Conservation (phyloP, 2,888 invertebrate genomes). For the Calliopum simillimum region DNA sequence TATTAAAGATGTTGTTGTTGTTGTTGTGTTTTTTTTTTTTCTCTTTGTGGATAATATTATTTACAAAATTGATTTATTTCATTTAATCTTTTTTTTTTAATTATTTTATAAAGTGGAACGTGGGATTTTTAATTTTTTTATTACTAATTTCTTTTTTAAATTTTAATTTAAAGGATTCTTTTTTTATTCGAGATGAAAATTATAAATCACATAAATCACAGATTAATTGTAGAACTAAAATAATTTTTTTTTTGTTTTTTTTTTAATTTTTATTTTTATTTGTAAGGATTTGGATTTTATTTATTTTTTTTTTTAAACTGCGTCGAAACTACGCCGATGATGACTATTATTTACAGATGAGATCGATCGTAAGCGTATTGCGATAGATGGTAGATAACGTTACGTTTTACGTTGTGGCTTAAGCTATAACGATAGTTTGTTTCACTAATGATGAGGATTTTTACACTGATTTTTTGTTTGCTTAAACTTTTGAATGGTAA, state of each 20-base stretch:
- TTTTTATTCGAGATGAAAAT: slow-evolving; percentile 42
- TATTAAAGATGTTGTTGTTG: background rate
- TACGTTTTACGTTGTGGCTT: background rate
- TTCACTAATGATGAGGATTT: slow-evolving; percentile 4
- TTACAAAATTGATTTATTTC: slow-evolving; percentile 19
- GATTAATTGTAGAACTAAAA: slow-evolving; percentile 49
- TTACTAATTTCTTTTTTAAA: slow-evolving; percentile 12
- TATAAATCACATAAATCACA: slow-evolving; percentile 55
- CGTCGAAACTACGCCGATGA: background rate
- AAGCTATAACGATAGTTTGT: background rate
- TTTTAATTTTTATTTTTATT: slow-evolving; percentile 34
- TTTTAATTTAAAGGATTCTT: slow-evolving; percentile 3
- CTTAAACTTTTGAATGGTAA: slow-evolving; percentile 14
- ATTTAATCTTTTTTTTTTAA: slow-evolving; percentile 27
- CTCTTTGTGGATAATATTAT: background rate
- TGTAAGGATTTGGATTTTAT: slow-evolving; percentile 23
- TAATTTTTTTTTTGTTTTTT: slow-evolving; percentile 37
- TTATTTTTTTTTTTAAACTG: slow-evolving; percentile 39
- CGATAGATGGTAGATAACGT: background rate
- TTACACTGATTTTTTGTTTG: slow-evolving; percentile 12
- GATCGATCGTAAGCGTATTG: slow-evolving; percentile 9
- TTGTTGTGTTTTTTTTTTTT: background rate
- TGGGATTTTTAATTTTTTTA: slow-evolving; percentile 12
- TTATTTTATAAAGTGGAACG: slow-evolving; percentile 18
- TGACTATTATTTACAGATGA: slow-evolving; percentile 24